Percentiles rank a stretch among this genome's conserved stretches.
phyloP scores from a whole-genome alignment of 2,113 vertebrate genomes.

The Chelonoidis abingdonii region DNA sequence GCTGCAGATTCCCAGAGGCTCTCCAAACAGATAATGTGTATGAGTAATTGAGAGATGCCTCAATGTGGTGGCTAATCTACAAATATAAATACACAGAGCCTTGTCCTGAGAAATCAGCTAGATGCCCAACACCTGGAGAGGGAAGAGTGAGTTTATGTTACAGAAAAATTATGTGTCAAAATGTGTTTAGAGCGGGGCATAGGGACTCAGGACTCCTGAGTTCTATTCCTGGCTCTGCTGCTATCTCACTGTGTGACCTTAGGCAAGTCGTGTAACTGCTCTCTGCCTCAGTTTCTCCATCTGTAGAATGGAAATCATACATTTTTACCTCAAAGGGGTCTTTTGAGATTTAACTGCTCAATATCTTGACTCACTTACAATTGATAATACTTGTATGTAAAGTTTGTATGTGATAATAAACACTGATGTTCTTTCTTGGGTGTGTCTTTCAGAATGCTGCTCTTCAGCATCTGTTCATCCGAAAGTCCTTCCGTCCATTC shows the following conservation, averaged over 20 bases:
- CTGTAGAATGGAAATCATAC: neutral
- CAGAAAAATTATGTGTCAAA: neutral
- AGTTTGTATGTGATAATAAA: fast-evolving
- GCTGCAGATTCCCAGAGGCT: neutral
- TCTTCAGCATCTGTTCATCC: slow-evolving; percentile 96
- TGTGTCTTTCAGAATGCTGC: slow-evolving; percentile 91
- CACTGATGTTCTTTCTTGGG: neutral
- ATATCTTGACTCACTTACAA: neutral
- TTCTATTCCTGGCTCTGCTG: neutral
- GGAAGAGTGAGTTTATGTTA: neutral
- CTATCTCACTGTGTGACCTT: neutral
- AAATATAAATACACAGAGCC: neutral
- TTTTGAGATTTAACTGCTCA: neutral
- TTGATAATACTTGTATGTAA: neutral
- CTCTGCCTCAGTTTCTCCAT: neutral
- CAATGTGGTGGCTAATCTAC: fast-evolving
- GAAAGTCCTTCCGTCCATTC: slow-evolving; percentile 96
- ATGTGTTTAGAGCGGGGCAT: neutral
- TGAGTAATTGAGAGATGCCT: neutral
- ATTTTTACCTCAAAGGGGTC: neutral
- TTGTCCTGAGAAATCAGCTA: neutral
- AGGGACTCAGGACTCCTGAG: neutral
- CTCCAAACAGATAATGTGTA: neutral
- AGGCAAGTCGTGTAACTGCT: neutral
- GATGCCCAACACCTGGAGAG: neutral